Evolutionary conservation across 2,888 invertebrate genomes (phyloP).

Genomic region (Auanema sp.): DNA sequence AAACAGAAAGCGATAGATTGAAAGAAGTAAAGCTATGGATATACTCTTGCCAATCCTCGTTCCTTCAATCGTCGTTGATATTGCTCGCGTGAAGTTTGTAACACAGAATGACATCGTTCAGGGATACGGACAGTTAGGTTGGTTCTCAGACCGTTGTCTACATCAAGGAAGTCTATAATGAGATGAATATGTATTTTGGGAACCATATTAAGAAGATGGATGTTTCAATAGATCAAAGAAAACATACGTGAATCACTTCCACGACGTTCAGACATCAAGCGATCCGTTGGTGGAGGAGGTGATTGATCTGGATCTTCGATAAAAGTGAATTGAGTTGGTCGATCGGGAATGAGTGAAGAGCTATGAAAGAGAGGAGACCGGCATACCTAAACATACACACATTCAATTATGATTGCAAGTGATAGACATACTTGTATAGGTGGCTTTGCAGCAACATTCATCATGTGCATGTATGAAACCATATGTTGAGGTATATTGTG

Average conservation of each 20-base stretch:
- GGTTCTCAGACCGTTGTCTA: conserved; percentile 34
- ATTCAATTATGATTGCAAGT: neutral
- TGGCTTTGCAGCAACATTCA: conserved; percentile 47
- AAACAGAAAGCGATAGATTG: neutral
- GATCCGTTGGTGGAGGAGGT: conserved; percentile 27
- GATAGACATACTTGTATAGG: conserved; percentile 42
- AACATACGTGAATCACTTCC: conserved; percentile 42
- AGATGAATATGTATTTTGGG: neutral
- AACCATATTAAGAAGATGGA: neutral
- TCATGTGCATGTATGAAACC: conserved; percentile 45
- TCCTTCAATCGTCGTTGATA: conserved; percentile 43
- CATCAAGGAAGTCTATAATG: conserved; percentile 37
- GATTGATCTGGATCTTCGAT: conserved; percentile 21
- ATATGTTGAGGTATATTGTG: conserved; percentile 39
- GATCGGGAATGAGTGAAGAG: conserved; percentile 46
- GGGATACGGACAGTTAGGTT: conserved; percentile 38
- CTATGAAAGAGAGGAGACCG: conserved; percentile 50
- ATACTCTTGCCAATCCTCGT: conserved; percentile 32
- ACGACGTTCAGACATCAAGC: conserved; percentile 33
- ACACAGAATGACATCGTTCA: conserved; percentile 45
- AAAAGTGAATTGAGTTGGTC: conserved; percentile 45
- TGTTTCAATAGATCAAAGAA: neutral
- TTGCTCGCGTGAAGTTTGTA: conserved; percentile 45
- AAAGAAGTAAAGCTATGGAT: neutral
- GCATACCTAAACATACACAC: conserved; percentile 32